Conservation (phyloP, 2,888 invertebrate genomes). For the Seira ritae region DNA sequence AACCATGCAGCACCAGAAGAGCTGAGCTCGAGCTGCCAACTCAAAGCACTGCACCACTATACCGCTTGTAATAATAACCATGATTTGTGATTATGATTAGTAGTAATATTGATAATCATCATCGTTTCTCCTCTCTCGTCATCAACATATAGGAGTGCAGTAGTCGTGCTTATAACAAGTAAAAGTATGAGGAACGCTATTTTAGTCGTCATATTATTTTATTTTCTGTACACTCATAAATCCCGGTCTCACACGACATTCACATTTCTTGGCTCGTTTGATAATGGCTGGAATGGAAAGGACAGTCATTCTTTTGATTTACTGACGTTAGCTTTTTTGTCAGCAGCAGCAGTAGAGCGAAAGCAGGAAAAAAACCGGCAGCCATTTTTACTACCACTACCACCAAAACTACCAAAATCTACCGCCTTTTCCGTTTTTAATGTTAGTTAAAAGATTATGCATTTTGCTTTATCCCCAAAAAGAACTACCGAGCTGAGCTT, state of each 20-base stretch:
- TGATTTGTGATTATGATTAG: constrained; percentile 67
- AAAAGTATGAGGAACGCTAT: not conserved
- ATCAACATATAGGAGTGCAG: not conserved
- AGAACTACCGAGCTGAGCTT: too few relatives aligned
- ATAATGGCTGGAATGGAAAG: constrained; percentile 65
- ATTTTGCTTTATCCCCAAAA: too few relatives aligned
- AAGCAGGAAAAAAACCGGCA: constrained; percentile 5
- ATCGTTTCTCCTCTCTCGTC: constrained; percentile 19
- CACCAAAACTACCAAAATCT: too few relatives aligned
- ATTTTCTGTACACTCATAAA: constrained; percentile 61
- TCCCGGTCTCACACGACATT: constrained; percentile 60
- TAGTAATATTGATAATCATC: constrained; percentile 66
- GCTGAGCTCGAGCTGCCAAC: constrained; percentile 28
- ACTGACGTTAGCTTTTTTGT: constrained; percentile 62
- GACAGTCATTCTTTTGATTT: constrained; percentile 67
- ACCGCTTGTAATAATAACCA: constrained; percentile 56
- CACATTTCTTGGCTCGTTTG: constrained; percentile 67
- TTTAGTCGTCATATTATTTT: constrained; percentile 50
- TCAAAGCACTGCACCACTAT: constrained; percentile 11
- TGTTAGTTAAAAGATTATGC: too few relatives aligned
- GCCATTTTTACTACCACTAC: not conserved
- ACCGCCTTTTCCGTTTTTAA: too few relatives aligned
- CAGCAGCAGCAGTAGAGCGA: constrained; percentile 40
- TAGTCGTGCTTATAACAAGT: too few relatives aligned
- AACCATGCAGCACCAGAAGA: constrained; percentile 25